phyloP scores from a whole-genome alignment of 1,140 invertebrate species.

The Procambarus clarkii region DNA sequence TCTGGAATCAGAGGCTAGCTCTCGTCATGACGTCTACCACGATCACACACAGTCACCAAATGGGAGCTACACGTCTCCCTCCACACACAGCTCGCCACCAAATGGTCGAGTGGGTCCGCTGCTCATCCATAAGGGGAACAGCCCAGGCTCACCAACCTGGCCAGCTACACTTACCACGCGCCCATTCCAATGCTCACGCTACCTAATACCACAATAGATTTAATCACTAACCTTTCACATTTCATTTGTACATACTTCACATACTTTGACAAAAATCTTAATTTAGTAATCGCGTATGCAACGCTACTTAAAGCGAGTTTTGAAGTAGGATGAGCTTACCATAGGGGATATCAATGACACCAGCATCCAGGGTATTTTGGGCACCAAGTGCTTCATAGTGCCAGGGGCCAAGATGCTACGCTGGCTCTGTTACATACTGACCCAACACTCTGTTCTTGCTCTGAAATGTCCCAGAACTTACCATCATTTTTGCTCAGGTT shows the following conservation, averaged over 20 bases:
- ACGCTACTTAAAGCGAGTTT: neutral
- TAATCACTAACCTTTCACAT: neutral
- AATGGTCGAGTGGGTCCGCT: constrained; percentile 38
- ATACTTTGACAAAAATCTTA: neutral
- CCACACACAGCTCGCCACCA: constrained; percentile 58
- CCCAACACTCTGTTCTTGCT: neutral
- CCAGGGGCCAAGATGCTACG: neutral
- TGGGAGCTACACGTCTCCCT: constrained; percentile 41
- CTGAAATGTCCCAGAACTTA: too few relatives aligned
- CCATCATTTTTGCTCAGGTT: too few relatives aligned
- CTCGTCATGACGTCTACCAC: constrained; percentile 64
- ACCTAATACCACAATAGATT: neutral
- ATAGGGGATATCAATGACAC: neutral
- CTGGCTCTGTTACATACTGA: neutral
- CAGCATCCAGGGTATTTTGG: constrained; percentile 35
- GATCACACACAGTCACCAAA: constrained; percentile 57
- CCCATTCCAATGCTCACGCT: neutral
- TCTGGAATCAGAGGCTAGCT: constrained; percentile 51
- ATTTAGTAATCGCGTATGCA: too few relatives aligned
- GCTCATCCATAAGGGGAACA: neutral
- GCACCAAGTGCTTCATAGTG: constrained; percentile 17
- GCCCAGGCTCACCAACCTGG: constrained; percentile 13
- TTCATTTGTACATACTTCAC: neutral
- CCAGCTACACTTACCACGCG: constrained; percentile 1
- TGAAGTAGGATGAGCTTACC: neutral